Evolutionary conservation across 2,797 vertebrate species (phyloP).

Genomic region (Lerista edwardsae): DNA sequence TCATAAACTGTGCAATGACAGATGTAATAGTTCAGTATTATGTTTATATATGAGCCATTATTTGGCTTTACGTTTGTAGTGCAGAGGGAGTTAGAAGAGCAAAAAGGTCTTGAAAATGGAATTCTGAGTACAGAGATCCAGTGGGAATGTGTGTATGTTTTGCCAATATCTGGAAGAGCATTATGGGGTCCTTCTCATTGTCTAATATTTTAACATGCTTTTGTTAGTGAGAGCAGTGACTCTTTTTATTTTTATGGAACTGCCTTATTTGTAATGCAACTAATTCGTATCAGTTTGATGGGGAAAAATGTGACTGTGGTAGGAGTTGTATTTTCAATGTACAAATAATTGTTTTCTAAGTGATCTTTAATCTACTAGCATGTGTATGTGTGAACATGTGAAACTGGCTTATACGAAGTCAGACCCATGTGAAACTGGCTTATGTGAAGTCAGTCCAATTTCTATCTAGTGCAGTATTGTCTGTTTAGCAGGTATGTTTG

Average conservation of each 20-base stretch:
- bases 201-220: not conserved
- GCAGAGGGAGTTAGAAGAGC: conserved; percentile 41
- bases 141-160: not conserved
- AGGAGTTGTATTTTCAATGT: too few relatives aligned
- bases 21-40: conserved; percentile 19
- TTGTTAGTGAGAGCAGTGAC: not conserved
- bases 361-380: too few relatives aligned
- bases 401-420: too few relatives aligned
- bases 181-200: not conserved
- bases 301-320: not conserved
- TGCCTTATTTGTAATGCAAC: not conserved
- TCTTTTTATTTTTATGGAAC: not conserved
- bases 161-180: not conserved
- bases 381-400: too few relatives aligned
- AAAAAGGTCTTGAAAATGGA: conserved; percentile 43
- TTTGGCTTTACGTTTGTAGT: conserved; percentile 43
- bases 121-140: not conserved
- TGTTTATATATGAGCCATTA: conserved; percentile 14
- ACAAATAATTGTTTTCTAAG: not conserved
- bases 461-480: too few relatives aligned
- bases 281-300: not conserved
- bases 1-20: conserved; percentile 48
- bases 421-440: too few relatives aligned
- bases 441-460: too few relatives aligned
- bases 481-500: too few relatives aligned